A percentile compares a stretch with the other conserved stretches of the same genome.
phyloP scores from a whole-genome alignment of 1,140 invertebrate species.

The Eriosoma lanigerum region DNA sequence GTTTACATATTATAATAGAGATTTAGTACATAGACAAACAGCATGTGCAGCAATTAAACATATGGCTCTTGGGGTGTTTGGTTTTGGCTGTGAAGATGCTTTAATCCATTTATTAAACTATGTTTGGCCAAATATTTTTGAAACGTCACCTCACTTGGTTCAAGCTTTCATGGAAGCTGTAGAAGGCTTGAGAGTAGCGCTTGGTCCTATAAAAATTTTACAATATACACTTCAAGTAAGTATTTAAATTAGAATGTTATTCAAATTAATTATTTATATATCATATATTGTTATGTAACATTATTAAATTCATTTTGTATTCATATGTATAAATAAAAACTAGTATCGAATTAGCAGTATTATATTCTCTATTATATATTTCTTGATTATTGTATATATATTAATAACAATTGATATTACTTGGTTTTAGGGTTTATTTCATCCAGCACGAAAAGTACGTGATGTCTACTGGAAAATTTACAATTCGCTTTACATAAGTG shows the following conservation, averaged over 20 bases:
- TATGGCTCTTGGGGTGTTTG: conserved; percentile 97
- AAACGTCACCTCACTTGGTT: conserved; percentile 98
- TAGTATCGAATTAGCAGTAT: no score
- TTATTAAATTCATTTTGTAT: no score
- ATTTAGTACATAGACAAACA: conserved; percentile 97
- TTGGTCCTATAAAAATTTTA: conserved; percentile 94
- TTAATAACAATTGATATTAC: no score
- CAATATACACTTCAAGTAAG: conserved; percentile 90
- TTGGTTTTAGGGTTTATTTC: conserved; percentile 83
- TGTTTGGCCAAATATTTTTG: conserved; percentile 99
- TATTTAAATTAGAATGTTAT: background rate
- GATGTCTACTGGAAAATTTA: conserved; percentile 99
- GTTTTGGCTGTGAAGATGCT: conserved; percentile 99
- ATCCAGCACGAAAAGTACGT: conserved; percentile 97
- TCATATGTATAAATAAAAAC: no score
- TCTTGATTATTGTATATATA: no score
- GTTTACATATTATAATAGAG: no score
- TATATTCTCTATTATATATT: no score
- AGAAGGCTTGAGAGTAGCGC: conserved; percentile 92
- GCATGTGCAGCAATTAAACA: conserved; percentile 99
- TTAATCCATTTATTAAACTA: conserved; percentile 96
- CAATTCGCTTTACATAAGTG: conserved; percentile 98
- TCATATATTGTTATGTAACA: no score
- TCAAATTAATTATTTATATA: no score
- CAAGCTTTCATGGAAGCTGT: conserved; percentile 99